Evolutionary conservation across 2,888 invertebrate species (phyloP), one percentile per base, ranked within the genome.

Genomic region (Lamellibrachia columna): DNA sequence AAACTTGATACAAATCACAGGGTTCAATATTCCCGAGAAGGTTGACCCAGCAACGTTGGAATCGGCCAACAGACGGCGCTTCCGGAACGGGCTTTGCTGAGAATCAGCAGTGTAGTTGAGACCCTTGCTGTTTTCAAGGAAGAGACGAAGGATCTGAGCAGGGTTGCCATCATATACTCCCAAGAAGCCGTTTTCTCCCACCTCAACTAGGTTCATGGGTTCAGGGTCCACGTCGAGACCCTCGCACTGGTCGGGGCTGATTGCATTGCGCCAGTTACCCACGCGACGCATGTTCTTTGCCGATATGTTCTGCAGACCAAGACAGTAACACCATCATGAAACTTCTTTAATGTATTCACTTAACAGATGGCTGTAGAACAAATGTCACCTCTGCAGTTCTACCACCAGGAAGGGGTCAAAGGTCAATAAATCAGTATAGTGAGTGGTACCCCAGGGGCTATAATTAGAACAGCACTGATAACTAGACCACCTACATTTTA

Each of bases 1-100:
- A 93, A 95, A 94, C 92, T 94, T 93, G 92, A 96, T 94, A 93
- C 96, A 96, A 0, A 94, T 94, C 3, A 95, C 95, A 0, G 96
- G 96, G 93, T 96, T 96, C 58, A 93, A 92, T 52, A 96, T 95
- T 7, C 96, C 96, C 15, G 94, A 93, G 94, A 95, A 96, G 90
- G 53, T 52, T 9, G 95, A 95, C 3, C 95, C 94, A 7, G 94
- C 93, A 9, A 94, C 94, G 3, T 92, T 93, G 7, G 95, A 95
- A 0, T 95, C 94, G 0, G 96, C 95, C 92, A 96, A 94, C 40
- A 96, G 94, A 0, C 95, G 94, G 52, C 96, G 95, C 4, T 53
- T 91, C 75, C 75, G 15, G 75, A 75, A 75, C 40, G 52, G 92
- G 91, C 22, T 28, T 28, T 53, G 15, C 6, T 15, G 55, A 58